Conservation (phyloP, 2,113 vertebrate genomes). For the Scophthalmus maximus region DNA sequence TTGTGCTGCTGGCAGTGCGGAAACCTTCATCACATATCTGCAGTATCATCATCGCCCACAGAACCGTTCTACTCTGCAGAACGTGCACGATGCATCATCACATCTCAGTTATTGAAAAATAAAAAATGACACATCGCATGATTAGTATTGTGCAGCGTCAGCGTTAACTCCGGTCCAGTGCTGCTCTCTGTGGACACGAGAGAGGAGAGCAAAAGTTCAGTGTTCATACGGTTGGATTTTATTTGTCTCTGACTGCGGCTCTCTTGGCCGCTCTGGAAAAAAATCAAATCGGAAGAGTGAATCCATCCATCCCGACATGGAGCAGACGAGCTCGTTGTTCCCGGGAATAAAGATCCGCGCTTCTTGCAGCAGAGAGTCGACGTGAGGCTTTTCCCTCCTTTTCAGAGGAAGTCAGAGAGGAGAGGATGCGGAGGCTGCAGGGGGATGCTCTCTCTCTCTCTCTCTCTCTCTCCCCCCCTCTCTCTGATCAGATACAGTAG, state of each 20-base stretch:
- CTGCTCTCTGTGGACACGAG: not conserved
- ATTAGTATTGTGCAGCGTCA: conserved; percentile 27
- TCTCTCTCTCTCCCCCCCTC: conserved; percentile 28
- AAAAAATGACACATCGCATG: not conserved
- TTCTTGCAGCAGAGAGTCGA: conserved; percentile 27
- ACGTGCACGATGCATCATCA: not conserved
- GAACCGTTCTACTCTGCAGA: conserved; percentile 2
- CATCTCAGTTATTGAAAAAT: not conserved
- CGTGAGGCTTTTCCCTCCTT: conserved; percentile 5
- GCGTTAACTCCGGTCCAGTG: conserved; percentile 16
- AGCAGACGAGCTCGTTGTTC: not conserved
- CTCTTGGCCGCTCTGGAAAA: too few relatives aligned
- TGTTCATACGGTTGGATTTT: too few relatives aligned
- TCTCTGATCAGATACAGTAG: conserved; percentile 52
- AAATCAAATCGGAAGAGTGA: not conserved
- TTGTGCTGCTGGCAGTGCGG: conserved; percentile 34
- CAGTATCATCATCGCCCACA: conserved; percentile 64
- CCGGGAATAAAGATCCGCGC: not conserved
- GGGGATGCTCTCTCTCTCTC: conserved; percentile 9
- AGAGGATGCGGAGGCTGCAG: conserved; percentile 8
- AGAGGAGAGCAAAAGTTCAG: conserved; percentile 18
- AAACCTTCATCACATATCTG: conserved; percentile 55
- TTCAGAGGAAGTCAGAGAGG: conserved; percentile 1
- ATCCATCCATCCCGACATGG: conserved; percentile 4
- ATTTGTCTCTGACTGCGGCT: too few relatives aligned